Evolutionary conservation across 1,140 invertebrate genomes (phyloP).

Genomic region (Ceratitis capitata): DNA sequence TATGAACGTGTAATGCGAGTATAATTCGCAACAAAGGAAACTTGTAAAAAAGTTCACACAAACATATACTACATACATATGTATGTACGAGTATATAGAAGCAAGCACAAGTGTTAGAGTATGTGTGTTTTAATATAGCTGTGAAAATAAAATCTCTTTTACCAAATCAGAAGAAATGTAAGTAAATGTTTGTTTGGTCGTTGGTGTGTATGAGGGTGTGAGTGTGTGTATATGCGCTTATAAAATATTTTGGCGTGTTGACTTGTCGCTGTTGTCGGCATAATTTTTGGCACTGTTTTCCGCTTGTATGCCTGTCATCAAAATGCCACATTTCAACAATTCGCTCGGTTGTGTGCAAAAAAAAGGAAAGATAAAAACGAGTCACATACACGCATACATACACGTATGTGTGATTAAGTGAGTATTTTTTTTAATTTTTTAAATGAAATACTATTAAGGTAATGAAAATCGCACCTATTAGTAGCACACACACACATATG

Average conservation of each 20-base stretch:
- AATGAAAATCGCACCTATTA: not conserved
- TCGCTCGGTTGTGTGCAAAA: not conserved
- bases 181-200: not conserved
- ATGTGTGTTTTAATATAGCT: too few relatives aligned
- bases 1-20: not conserved
- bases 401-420: not conserved
- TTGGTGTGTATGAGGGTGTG: not conserved
- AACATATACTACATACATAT: not conserved
- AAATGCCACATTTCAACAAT: not conserved
- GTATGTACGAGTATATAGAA: not conserved
- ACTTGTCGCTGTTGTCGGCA: constrained; percentile 10
- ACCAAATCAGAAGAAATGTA: not conserved
- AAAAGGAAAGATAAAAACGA: too few relatives aligned
- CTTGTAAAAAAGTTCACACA: not conserved
- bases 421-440: not conserved
- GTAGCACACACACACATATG: not conserved
- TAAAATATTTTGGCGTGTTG: not conserved
- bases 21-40: not conserved
- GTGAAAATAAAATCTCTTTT: not conserved
- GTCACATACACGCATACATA: not conserved
- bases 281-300: constrained; percentile 9
- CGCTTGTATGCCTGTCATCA: not conserved
- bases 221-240: not conserved
- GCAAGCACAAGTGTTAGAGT: too few relatives aligned
- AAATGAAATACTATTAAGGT: not conserved